Evolutionary conservation across 2,113 vertebrate genomes (phyloP), one percentile per base, ranked within the genome.

Genomic region (Coregonus clupeaformis): DNA sequence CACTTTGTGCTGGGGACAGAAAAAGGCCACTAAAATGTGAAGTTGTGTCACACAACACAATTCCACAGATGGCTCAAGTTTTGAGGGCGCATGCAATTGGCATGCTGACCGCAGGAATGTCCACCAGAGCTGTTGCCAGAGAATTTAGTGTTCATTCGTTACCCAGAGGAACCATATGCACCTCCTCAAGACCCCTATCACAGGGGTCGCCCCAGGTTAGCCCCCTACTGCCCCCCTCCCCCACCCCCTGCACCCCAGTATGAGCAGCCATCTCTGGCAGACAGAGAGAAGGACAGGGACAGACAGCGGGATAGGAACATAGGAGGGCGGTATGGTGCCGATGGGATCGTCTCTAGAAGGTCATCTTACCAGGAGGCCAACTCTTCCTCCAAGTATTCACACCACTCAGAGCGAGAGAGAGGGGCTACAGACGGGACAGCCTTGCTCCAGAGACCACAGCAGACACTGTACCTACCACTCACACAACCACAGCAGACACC

Each of bases 311-410:
- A 92, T 59, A 87, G 91, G 76, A 91, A 93, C 82, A 81, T 88
- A 0, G 89, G 89, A 0, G 89, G 89, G 11, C 86, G 91, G 3
- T 92, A 90, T 3, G 83, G 86, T n/a, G 64, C 85, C 0, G 86
- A 73, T 0, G 89, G 79, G 1, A 70, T 90, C 1, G 72, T 78
- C 75, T 89, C 92, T 29, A 85, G 93, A 5, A 84, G 93, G 67
- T 91, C 89, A 18, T 92, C 91, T 14, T 93, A 92, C 75, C 90
- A 84, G 72, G 93, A 91, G 24, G 84, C 80, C 42, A 92, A 91
- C 86, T 86, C 6, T 36, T 36, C 88, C 20, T 88, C 91, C 11
- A 95, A 95, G 57, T 92, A 93, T 47, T 94, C 94, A 70, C 90
- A 93, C 85, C 92, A 93, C 74, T 86, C 90, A 3, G 92, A 93